Conservation (phyloP, 2,797 vertebrate species). For the Alcedo atthis region DNA sequence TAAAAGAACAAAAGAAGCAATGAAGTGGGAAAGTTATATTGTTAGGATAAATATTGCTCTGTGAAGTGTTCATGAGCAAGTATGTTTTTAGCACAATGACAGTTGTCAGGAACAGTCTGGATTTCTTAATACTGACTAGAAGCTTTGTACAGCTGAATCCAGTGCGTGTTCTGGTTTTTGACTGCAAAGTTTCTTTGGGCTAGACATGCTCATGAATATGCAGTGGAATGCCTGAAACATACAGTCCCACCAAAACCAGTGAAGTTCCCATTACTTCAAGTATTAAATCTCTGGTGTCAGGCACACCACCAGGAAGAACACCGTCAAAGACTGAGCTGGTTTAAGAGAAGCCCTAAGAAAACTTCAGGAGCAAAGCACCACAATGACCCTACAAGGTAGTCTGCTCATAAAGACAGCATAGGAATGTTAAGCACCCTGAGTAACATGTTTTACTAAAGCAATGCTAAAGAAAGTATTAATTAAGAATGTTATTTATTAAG, state of each 20-base stretch:
- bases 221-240: neutral
- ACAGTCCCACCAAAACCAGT: neutral
- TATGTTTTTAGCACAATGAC: neutral
- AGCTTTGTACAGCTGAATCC: neutral
- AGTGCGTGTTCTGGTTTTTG: accelerated
- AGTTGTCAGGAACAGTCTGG: neutral
- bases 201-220: neutral
- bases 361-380: neutral
- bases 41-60: neutral
- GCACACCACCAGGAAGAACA: neutral
- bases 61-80: neutral
- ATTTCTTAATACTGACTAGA: neutral
- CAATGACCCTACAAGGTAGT: neutral
- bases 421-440: neutral
- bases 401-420: neutral
- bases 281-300: neutral
- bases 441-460: neutral
- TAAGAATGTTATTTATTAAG: neutral
- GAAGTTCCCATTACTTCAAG: neutral
- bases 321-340: neutral
- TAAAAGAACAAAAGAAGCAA: neutral
- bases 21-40: neutral
- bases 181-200: neutral
- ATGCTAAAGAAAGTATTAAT: neutral
- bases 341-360: neutral